Base-by-base conservation (phyloP, 37 sponge, comb jelly and placozoan species). In the Bolinopsis microptera region DNA sequence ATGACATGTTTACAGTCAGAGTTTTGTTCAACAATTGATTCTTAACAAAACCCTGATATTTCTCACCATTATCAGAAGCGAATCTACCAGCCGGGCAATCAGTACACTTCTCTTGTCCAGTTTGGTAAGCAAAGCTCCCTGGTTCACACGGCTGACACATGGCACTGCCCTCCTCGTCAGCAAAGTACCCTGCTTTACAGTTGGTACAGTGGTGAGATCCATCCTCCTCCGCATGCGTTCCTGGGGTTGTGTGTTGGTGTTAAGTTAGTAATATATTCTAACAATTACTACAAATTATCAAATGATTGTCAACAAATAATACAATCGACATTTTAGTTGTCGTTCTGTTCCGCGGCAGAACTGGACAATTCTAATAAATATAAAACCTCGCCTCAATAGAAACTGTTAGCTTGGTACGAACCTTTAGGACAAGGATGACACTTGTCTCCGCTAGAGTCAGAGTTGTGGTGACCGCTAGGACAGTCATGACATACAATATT, bases 101-200 rank as follows among this genome's bases (percentile, higher is more conserved):
- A 0, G 27, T 0, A 39, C 90, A 86, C 2, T 38, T 9, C 3
- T 39, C 26, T 22, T 23, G 27, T 23, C 61, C 90, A 9, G 41
- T 23, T 0, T 38, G 31, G 36, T 35, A 41, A 2, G 90, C 48
- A 28, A 30, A 23, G 18, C 3, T 23, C 0, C 90, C 90, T 5
- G 41, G 41, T 23, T 38, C 41, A 40, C 90, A 86, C n/a, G 90
- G 90, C 61, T 24, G 8, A 26, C 90, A 86, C 26, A 26, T 26
- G 0, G 90, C 90, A 41, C 30, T 24, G 37, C 90, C 90, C 28
- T 41, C 90, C 30, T 86, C 31, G 26, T 38, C 27, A 21, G 26
- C 21, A 34, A 26, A 86, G 26, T 18, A 86, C 13, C 90, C 90
- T 3, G 90, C 90, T 22, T 35, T 24, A 86, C 90, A 86, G 90